Conservation (phyloP, 2,113 vertebrate genomes). For the Illadopsis cleaveri region DNA sequence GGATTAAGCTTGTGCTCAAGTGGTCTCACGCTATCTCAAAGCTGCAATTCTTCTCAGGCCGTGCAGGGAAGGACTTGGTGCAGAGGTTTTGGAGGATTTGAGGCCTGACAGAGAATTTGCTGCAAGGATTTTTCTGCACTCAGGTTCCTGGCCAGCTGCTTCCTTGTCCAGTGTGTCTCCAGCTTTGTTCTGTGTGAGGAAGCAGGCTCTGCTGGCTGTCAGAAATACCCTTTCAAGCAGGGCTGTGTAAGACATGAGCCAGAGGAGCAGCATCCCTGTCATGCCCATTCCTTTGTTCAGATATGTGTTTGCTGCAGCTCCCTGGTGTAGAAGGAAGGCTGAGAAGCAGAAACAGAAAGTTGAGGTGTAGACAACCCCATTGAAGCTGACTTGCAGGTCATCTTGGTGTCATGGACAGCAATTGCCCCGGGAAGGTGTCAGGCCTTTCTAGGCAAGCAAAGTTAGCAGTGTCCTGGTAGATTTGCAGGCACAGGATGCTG, state of each 20-base stretch:
- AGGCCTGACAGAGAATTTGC: neutral
- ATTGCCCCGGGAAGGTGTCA: neutral
- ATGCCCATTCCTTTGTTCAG: neutral
- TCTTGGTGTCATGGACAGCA: neutral
- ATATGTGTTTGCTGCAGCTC: neutral
- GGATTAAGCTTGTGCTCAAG: neutral
- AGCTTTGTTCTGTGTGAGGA: neutral
- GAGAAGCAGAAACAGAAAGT: neutral
- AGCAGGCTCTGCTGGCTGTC: neutral
- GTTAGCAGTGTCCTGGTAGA: neutral
- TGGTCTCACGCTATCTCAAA: neutral
- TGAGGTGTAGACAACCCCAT: neutral
- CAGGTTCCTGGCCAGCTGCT: neutral
- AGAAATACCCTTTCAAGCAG: neutral
- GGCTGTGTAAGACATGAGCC: neutral
- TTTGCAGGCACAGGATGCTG: neutral
- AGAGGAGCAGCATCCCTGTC: neutral
- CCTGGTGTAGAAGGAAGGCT: fast-evolving
- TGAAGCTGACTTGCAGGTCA: neutral
- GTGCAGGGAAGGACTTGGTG: neutral
- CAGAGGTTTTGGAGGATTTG: neutral
- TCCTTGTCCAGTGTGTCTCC: neutral
- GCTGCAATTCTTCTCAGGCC: neutral
- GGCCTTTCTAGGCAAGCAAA: neutral
- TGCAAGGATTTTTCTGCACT: neutral